These are phyloP conservation scores for Phyllotreta striolata DNA, from an alignment of 2,888 invertebrate species.

Conservation along the genomic window DNA sequence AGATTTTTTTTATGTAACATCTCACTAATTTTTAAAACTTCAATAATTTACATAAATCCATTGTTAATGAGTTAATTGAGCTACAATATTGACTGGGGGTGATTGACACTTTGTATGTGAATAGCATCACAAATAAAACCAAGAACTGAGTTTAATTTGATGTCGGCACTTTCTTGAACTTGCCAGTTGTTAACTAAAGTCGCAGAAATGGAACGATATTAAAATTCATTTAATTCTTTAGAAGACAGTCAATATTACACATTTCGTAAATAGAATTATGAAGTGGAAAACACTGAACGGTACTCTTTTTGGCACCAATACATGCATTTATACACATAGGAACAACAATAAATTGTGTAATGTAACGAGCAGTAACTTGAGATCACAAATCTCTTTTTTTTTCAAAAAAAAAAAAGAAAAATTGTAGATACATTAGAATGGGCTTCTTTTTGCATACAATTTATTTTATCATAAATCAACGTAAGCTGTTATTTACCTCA, in stretches of 20 bases:
- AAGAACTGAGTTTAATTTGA: too few relatives aligned
- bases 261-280: slow-evolving; percentile 6
- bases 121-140: too few relatives aligned
- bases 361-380: slow-evolving; percentile 53
- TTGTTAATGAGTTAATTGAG: too few relatives aligned
- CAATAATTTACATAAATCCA: too few relatives aligned
- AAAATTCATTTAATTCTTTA: background rate
- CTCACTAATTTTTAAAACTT: too few relatives aligned
- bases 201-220: too few relatives aligned
- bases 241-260: background rate
- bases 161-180: too few relatives aligned
- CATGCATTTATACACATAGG: slow-evolving; percentile 44
- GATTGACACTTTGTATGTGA: too few relatives aligned
- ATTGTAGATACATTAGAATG: background rate
- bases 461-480: background rate
- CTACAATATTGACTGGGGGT: too few relatives aligned
- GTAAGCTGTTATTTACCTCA: too few relatives aligned
- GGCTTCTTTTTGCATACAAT: background rate
- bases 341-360: slow-evolving; percentile 51
- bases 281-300: slow-evolving; percentile 34
- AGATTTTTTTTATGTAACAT: too few relatives aligned
- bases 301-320: slow-evolving; percentile 45
- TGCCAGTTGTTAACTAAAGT: too few relatives aligned
- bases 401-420: slow-evolving; percentile 20
- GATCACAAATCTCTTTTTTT: slow-evolving; percentile 49